Percentiles rank a stretch among this genome's conserved stretches.
phyloP scores from a whole-genome alignment of 2,113 vertebrate species.

The Sinosuthora webbiana region DNA sequence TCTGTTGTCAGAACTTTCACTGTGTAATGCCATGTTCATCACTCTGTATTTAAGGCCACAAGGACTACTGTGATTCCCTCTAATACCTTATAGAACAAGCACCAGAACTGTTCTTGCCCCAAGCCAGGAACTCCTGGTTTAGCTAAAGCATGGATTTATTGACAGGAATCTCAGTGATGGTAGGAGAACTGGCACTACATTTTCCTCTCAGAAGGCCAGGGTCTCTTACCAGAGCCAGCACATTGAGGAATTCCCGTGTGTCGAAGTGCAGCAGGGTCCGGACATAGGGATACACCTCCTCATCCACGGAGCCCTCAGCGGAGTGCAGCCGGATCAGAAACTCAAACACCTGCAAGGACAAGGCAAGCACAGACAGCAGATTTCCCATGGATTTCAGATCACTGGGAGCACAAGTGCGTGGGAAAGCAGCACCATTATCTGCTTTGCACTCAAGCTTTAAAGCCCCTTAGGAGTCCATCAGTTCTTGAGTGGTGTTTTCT shows the following conservation, averaged over 20 bases:
- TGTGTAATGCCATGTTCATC: neutral
- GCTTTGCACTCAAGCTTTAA: neutral
- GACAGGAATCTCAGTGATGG: neutral
- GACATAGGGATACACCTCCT: conserved; percentile 90
- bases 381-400: neutral
- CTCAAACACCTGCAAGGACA: conserved; percentile 87
- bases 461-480: neutral
- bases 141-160: neutral
- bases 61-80: neutral
- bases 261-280: conserved; percentile 94
- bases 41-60: neutral
- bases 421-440: neutral
- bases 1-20: neutral
- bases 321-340: conserved; percentile 95
- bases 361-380: neutral
- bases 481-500: neutral
- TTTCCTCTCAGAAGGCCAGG: neutral
- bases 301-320: conserved; percentile 80
- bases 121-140: neutral
- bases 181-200: neutral
- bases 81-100: neutral
- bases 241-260: conserved; percentile 95
- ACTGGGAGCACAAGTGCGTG: neutral
- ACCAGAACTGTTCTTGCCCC: neutral
- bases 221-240: conserved; percentile 90